Evolutionary conservation across 2,888 invertebrate species (phyloP).

Genomic region (Sylvicola fuscatus): DNA sequence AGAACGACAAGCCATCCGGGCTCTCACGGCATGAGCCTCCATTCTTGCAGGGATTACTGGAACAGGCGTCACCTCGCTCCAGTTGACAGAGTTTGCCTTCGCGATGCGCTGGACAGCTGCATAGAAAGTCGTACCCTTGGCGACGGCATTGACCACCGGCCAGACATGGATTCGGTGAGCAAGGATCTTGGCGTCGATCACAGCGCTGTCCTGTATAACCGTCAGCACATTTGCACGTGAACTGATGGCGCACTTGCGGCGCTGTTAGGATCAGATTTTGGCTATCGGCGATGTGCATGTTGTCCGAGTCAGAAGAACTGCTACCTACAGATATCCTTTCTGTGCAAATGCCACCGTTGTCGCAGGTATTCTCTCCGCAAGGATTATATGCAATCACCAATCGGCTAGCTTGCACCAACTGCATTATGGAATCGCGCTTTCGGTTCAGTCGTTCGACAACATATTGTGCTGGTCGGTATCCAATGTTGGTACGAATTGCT

Average conservation of each 20-base stretch:
- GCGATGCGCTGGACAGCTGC: constrained; percentile 54
- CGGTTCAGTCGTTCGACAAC: constrained; percentile 41
- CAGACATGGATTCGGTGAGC: constrained; percentile 73
- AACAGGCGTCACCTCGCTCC: constrained; percentile 68
- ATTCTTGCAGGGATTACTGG: constrained; percentile 70
- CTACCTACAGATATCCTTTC: constrained; percentile 39
- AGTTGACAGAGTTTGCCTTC: constrained; percentile 71
- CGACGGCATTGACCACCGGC: constrained; percentile 67
- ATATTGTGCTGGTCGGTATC: constrained; percentile 41
- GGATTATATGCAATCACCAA: constrained; percentile 57
- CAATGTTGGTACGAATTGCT: constrained; percentile 36
- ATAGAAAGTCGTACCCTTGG: constrained; percentile 66
- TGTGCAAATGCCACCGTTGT: constrained; percentile 59
- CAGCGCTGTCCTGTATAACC: constrained; percentile 70
- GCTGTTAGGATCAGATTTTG: constrained; percentile 64
- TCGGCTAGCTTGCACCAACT: constrained; percentile 36
- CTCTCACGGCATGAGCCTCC: constrained; percentile 83
- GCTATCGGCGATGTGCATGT: constrained; percentile 59
- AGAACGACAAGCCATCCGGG: constrained; percentile 71
- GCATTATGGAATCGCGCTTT: constrained; percentile 41
- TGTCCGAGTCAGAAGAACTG: no score
- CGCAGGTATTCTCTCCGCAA: constrained; percentile 48
- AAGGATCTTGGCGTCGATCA: constrained; percentile 76
- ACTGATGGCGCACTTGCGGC: constrained; percentile 56
- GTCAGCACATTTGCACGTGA: constrained; percentile 59